A percentile compares a stretch with the other conserved stretches of the same genome.
Evolutionary conservation across 1,140 invertebrate genomes (phyloP).

Genomic region (Spodoptera litura): DNA sequence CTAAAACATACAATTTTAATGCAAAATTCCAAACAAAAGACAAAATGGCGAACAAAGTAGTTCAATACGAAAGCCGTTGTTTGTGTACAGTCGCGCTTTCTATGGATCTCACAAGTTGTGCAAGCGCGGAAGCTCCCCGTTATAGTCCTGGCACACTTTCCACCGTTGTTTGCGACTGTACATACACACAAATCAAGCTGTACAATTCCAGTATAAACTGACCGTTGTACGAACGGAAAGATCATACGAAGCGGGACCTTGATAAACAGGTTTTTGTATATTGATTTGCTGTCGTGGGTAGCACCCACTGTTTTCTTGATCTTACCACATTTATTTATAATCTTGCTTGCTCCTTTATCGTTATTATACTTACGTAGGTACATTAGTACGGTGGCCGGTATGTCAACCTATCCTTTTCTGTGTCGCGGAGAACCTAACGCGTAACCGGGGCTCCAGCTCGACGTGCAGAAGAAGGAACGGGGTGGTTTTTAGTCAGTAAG

Average conservation of each 20-base stretch:
- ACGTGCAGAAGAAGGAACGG: too few species aligned
- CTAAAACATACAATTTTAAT: too few species aligned
- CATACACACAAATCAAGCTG: neutral
- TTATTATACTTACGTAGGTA: neutral
- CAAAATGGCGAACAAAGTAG: neutral
- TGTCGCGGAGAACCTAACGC: too few species aligned
- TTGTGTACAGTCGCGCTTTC: slow-evolving; percentile 45
- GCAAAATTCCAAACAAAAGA: neutral
- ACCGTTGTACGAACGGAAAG: too few species aligned
- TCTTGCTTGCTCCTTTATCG: neutral
- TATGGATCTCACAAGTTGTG: slow-evolving; percentile 48
- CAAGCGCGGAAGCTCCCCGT: slow-evolving; percentile 42
- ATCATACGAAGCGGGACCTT: too few species aligned
- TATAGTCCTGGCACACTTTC: slow-evolving; percentile 56
- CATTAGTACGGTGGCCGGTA: neutral
- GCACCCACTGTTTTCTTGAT: slow-evolving; percentile 18
- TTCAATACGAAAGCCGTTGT: slow-evolving; percentile 1
- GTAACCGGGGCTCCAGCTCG: too few species aligned
- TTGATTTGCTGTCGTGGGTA: too few species aligned
- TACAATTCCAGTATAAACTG: too few species aligned
- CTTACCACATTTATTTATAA: neutral
- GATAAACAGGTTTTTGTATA: too few species aligned
- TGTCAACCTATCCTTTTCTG: too few species aligned
- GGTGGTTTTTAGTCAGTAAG: too few species aligned
- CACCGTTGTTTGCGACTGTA: slow-evolving; percentile 33